These are phyloP conservation scores for Papilio helenus DNA, from an alignment of 1,140 invertebrate species.

Conservation along the genomic window DNA sequence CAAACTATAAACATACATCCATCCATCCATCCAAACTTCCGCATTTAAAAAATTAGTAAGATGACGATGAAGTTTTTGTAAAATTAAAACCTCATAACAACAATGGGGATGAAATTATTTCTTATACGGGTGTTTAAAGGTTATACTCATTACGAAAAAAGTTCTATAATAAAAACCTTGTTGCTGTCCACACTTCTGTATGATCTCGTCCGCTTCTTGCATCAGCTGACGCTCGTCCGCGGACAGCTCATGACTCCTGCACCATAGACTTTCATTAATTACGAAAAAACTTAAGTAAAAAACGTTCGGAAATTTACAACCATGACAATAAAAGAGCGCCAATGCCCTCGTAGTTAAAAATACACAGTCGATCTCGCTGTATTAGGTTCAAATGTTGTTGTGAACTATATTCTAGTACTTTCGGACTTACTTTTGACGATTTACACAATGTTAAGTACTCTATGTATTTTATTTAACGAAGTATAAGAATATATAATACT, in stretches of 20 bases:
- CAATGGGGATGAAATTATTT: too few species aligned
- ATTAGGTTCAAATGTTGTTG: too few species aligned
- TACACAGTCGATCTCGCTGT: not conserved
- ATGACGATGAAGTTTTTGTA: too few species aligned
- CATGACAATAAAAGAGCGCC: not conserved
- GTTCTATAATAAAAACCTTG: constrained; percentile 46
- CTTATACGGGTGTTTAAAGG: too few species aligned
- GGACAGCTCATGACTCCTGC: constrained; percentile 61
- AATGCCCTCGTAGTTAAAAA: not conserved
- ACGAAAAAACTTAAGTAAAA: not conserved
- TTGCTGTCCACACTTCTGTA: constrained; percentile 67
- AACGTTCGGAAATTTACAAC: not conserved
- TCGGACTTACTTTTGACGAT: not conserved
- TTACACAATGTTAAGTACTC: not conserved
- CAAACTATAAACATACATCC: too few species aligned
- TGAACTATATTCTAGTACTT: too few species aligned
- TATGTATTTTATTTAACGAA: not conserved
- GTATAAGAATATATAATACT: constrained; percentile 46
- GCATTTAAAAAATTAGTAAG: too few species aligned
- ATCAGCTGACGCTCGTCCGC: constrained; percentile 63
- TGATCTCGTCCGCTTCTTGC: constrained; percentile 72
- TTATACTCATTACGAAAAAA: too few species aligned
- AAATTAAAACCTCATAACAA: too few species aligned
- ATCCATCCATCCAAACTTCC: too few species aligned
- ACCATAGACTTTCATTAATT: not conserved